Evolutionary conservation across 1,140 invertebrate genomes (phyloP), one percentile per base, ranked within the genome.

Genomic region (Diuraphis noxia): DNA sequence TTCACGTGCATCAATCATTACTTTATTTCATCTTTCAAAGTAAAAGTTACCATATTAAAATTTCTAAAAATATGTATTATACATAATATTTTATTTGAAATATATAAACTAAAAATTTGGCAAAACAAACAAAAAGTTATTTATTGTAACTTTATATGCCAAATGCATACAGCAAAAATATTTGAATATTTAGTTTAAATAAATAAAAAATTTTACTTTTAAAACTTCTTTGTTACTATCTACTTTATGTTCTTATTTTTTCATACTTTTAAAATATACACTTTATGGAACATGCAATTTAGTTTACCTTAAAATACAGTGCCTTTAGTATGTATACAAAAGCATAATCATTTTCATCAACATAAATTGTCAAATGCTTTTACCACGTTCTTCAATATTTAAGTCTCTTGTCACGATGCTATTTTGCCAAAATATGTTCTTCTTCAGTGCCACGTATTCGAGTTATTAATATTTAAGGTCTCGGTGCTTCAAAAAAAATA

Each of bases 281-380:
- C 82, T 43, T 84, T 43, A 84, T 43, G 82, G 40, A n/a, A 19
- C 41, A 84, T 30, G n/a, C 82, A 84, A 84, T 84, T 84, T 84
- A 34, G 40, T 43, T 43, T 84, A 43, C 82, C 41, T 84, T 84
- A 84, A 84, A 84, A 84, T n/a, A 41, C 30, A 84, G 82, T 84
- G 25, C 30, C 41, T 84, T 84, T 43, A 84, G 30, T 38, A 38
- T 81, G 79, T 34, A n/a, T 41, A 82, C 81, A 82, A 41, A 82
- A 82, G 81, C 82, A 84, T 84, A 43, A 84, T 84, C 41, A 84
- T 84, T 84, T 84, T n/a, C 82, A 84, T 43, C 82, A 46, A 17
- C 40, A 84, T 84, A 84, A 84, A 84, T 84, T 84, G 82, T 84
- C 82, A 84, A 84, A 84, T 84, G 82, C 82, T 84, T 84, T 84